Evolutionary conservation across 2,113 vertebrate species (phyloP).

Genomic region (Silurus meridionalis): DNA sequence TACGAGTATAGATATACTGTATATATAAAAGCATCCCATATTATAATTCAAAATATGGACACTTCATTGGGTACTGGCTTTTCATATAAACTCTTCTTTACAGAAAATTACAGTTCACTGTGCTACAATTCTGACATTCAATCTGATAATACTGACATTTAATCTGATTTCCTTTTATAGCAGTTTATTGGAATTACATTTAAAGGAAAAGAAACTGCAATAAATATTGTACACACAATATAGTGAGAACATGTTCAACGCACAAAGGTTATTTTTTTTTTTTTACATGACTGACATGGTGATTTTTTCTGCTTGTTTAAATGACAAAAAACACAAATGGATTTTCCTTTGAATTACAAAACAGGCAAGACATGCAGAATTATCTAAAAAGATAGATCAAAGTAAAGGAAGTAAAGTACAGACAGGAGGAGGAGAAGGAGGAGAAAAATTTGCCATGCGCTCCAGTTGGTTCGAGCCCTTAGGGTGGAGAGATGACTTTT

Average conservation of each 20-base stretch:
- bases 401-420: constrained; percentile 31
- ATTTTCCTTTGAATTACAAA: constrained; percentile 6
- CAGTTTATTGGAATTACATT: neutral
- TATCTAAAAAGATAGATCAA: constrained; percentile 15
- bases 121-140: neutral
- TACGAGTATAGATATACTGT: too few species aligned
- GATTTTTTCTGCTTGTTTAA: neutral
- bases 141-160: neutral
- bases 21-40: neutral
- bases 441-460: constrained; percentile 45
- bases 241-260: neutral
- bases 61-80: neutral
- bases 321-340: neutral
- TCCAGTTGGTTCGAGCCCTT: constrained; percentile 51
- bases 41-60: neutral
- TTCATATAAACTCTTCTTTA: neutral
- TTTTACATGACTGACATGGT: neutral
- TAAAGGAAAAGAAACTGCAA: neutral
- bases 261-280: neutral
- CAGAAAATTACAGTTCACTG: neutral
- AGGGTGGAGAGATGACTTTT: constrained; percentile 43
- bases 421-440: constrained; percentile 13
- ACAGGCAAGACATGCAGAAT: constrained; percentile 8
- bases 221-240: neutral
- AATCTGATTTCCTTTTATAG: neutral